phyloP scores from a whole-genome alignment of 2,113 vertebrate species.

The Engystomops pustulosus region DNA sequence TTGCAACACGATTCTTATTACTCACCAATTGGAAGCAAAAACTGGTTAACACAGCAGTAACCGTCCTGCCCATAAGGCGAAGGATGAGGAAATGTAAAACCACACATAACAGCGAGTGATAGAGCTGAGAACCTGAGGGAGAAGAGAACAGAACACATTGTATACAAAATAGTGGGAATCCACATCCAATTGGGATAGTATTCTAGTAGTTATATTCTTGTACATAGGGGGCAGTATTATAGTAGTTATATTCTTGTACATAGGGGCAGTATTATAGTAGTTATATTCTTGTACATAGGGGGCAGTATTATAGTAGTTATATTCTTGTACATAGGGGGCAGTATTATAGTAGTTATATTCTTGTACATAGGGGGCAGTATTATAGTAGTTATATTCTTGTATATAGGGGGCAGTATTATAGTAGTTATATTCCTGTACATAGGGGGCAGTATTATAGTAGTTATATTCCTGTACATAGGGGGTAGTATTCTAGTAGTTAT shows the following conservation, averaged over 20 bases:
- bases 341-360: slow-evolving; percentile 13
- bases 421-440: slow-evolving; percentile 1
- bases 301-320: slow-evolving; percentile 9
- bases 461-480: neutral
- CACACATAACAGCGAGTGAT: slow-evolving; percentile 88
- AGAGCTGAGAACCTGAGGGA: slow-evolving; percentile 82
- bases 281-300: neutral
- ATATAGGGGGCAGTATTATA: neutral
- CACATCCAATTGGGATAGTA: too few relatives aligned
- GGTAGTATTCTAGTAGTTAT: neutral
- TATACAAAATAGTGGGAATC: too few relatives aligned
- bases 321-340: neutral
- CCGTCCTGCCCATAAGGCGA: slow-evolving; percentile 94
- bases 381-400: slow-evolving; percentile 1
- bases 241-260: neutral
- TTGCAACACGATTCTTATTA: too few relatives aligned
- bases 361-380: slow-evolving; percentile 4
- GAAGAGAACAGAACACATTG: slow-evolving; percentile 24
- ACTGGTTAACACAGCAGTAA: slow-evolving; percentile 85
- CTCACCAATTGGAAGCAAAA: slow-evolving; percentile 96
- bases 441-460: slow-evolving; percentile 3
- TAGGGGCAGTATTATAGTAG: slow-evolving; percentile 10
- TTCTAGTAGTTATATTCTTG: slow-evolving; percentile 11
- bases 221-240: slow-evolving; percentile 9
- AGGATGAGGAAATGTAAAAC: slow-evolving; percentile 93